These are phyloP conservation scores for Arrhamphus sclerolepis DNA, from an alignment of 2,797 vertebrate species.

Conservation along the genomic window DNA sequence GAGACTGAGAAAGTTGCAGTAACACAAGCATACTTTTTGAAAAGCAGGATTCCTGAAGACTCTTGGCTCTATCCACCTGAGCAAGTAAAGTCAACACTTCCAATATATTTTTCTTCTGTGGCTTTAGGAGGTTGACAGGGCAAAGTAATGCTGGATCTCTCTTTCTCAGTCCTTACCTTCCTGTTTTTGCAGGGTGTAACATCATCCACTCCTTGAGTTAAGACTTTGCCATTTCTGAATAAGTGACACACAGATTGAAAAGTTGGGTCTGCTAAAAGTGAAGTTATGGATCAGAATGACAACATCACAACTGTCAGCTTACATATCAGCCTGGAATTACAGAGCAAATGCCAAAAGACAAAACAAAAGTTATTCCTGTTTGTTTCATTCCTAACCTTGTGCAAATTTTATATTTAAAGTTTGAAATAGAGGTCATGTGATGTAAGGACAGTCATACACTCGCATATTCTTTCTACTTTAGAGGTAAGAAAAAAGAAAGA, in stretches of 20 bases:
- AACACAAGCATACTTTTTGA: constrained; percentile 57
- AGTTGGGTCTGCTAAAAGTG: constrained; percentile 1
- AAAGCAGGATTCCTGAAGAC: constrained; percentile 54
- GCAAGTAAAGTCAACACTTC: constrained; percentile 69
- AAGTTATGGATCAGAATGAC: background rate
- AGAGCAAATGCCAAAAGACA: background rate
- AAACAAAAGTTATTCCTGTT: too few relatives aligned
- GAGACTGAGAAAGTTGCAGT: constrained; percentile 39
- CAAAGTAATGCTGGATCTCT: constrained; percentile 28
- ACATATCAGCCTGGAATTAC: constrained; percentile 12
- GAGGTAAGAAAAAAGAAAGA: constrained; percentile 25
- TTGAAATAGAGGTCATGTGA: constrained; percentile 31
- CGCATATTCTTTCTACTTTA: constrained; percentile 6
- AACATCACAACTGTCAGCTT: constrained; percentile 19
- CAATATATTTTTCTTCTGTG: constrained; percentile 63
- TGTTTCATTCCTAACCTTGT: constrained; percentile 1
- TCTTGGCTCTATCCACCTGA: constrained; percentile 65
- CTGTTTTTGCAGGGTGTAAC: constrained; percentile 19
- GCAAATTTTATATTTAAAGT: constrained; percentile 5
- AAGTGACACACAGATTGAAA: constrained; percentile 11
- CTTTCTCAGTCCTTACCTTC: constrained; percentile 18
- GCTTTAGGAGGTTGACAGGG: constrained; percentile 51
- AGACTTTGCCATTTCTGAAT: constrained; percentile 33
- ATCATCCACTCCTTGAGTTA: constrained; percentile 1
- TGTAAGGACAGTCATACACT: constrained; percentile 2